Base-by-base conservation (phyloP, 1,140 invertebrate species). In the Battus philenor region DNA sequence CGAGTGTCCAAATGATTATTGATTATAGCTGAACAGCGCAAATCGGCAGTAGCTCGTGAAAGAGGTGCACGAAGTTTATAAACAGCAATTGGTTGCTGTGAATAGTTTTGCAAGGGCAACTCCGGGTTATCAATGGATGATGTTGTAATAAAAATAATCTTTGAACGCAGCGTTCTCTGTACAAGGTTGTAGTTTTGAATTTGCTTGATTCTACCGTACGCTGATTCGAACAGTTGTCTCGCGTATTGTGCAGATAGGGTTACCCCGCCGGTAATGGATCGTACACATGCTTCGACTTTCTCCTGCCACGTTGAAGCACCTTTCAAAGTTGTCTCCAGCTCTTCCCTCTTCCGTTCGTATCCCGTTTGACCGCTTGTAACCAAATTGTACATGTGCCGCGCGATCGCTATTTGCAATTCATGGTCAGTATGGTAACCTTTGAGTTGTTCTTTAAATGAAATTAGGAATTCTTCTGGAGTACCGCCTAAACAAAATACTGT, bases 171-270 rank as follows among this genome's bases (percentile, higher is more conserved):
- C 4, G 55, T 33, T 1, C 49, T 50, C 3, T 51, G 43, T 5
- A 49, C 17, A 0, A 43, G 4, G 0, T 26, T 27, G 30, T 71
- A 64, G 0, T 30, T 18, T 2, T 50, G 36, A 8, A 57, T 48
- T 34, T 53, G 49, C 1, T 39, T 3, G 8, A 81, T 46, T n/a
- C 63, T 54, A 1, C 22, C 44, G 24, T 68, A 63, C 0, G 68
- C 59, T 0, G 54, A 45, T 33, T 70, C 54, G 5, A 75, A 61
- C 6, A 61, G 46, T 1, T 61, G 50, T 6, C 61, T 49, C 1
- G 57, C 51, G 13, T 78, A 81, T 39, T 81, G 74, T n/a, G 59
- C 56, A 0, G 74, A 75, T 36, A 71, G 58, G 0, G 60, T 6
- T 0, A 75, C 61, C 11, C 50, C 52, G 0, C 69, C 71, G 1